Evolutionary conservation across 2,888 invertebrate genomes (phyloP), one percentile per base, ranked within the genome.

Genomic region (Tinea trinotella): DNA sequence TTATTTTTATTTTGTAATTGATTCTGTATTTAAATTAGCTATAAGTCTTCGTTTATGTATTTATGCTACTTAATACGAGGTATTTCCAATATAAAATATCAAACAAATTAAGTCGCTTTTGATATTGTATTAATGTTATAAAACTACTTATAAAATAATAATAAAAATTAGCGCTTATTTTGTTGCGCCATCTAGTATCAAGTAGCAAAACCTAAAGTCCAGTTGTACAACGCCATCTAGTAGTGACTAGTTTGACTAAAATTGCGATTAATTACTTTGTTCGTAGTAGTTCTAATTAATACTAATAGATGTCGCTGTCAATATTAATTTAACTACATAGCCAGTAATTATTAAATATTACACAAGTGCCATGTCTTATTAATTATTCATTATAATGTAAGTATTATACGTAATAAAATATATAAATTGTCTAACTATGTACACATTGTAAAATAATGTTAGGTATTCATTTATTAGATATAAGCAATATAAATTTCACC

Each of bases 1-100:
- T 85, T 85, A 85, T 83, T 82, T 78, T 70, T 84, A 84, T 82
- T 81, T 83, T 83, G 75, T 85, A 83, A 76, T 80, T 78, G 34
- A 81, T 81, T 80, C 71, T 77, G 70, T 79, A 80, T 83, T 80
- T 76, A 76, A 40, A 66, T 65, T 75, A 74, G 67, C 61, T 65
- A 12, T 53, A 36, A 53, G 36, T 6, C 17, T 15, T 72, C 66
- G 71, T 67, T 66, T 66, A 63, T 72, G 72, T 73, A 83, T 83
- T 77, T 81, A 76, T 50, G 24, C 74, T 77, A 79, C 81, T 70
- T 75, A 76, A 82, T 81, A 83, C 82, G 83, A 84, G 84, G 81
- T 83, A 83, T 80, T n/a, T 81, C 78, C 74, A 75, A 72, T 70
- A 69, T 69, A 24, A 3, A 24, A 5, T 48, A 18, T 4, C 5